These are phyloP conservation scores for Sebastes taczanowskii DNA, from an alignment of 2,797 vertebrate genomes.

Conservation along the genomic window DNA sequence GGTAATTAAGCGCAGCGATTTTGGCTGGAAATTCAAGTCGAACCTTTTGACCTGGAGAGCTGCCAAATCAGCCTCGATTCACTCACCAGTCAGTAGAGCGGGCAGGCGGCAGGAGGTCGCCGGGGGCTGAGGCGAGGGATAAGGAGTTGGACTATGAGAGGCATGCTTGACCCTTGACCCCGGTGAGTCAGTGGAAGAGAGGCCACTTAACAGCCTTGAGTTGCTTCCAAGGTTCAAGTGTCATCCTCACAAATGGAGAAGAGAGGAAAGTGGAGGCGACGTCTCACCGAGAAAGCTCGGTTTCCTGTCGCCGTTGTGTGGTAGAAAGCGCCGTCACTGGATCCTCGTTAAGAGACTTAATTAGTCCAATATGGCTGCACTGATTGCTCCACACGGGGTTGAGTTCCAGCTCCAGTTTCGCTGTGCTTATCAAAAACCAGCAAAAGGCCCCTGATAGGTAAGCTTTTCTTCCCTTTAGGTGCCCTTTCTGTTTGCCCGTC, in stretches of 20 bases:
- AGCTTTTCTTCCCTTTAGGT: not conserved
- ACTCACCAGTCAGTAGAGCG: constrained; percentile 5
- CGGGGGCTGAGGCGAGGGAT: not conserved
- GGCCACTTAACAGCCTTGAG: not conserved
- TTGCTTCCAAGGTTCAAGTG: constrained; percentile 3
- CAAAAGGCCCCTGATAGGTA: not conserved
- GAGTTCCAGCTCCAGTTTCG: not conserved
- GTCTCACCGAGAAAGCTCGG: not conserved
- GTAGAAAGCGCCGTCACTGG: constrained; percentile 24
- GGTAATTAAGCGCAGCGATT: constrained; percentile 36
- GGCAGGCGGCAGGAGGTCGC: not conserved
- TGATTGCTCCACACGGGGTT: constrained; percentile 49
- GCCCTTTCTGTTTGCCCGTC: constrained; percentile 10
- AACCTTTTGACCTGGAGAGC: constrained; percentile 41
- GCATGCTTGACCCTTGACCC: constrained; percentile 27
- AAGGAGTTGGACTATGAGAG: constrained; percentile 3
- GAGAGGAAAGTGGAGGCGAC: constrained; percentile 14
- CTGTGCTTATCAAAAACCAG: not conserved
- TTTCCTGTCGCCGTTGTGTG: not conserved
- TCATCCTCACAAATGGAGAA: not conserved
- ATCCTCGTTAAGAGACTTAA: constrained; percentile 57
- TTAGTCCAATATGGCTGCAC: constrained; percentile 60
- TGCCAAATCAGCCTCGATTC: constrained; percentile 32
- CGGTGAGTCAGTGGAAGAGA: not conserved
- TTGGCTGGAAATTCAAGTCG: constrained; percentile 29